phyloP scores from a whole-genome alignment of 2,888 invertebrate genomes.

The Perizoma affinitatum region DNA sequence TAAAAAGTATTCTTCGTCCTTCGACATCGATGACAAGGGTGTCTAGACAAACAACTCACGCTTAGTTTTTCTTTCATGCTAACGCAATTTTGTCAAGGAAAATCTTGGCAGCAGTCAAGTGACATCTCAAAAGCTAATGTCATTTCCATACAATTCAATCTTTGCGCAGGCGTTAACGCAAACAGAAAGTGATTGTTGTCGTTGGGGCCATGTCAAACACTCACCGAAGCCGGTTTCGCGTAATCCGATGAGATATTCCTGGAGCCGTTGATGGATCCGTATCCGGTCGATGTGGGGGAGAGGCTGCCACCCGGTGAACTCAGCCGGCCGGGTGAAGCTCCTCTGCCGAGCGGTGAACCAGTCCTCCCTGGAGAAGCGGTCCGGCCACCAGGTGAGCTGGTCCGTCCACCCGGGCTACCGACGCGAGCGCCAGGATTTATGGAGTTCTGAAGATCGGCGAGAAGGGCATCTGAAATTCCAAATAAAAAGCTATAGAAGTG shows the following conservation, averaged over 20 bases:
- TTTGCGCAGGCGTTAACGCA: too few relatives aligned
- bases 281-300: slow-evolving; percentile 85
- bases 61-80: too few relatives aligned
- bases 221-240: slow-evolving; percentile 86
- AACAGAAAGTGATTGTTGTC: too few relatives aligned
- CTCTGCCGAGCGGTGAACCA: slow-evolving; percentile 56
- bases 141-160: too few relatives aligned
- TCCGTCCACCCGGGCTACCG: slow-evolving; percentile 67
- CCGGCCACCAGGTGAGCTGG: slow-evolving; percentile 79
- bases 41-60: too few relatives aligned
- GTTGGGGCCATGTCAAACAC: slow-evolving; percentile 39
- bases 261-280: slow-evolving; percentile 91
- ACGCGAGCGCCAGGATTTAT: slow-evolving; percentile 87
- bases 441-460: slow-evolving; percentile 98
- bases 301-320: slow-evolving; percentile 78
- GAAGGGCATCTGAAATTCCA: slow-evolving; percentile 92
- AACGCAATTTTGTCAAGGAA: too few relatives aligned
- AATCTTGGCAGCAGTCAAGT: too few relatives aligned
- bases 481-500: too few relatives aligned
- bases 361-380: slow-evolving; percentile 38
- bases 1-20: too few relatives aligned
- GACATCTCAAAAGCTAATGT: too few relatives aligned
- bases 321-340: slow-evolving; percentile 81
- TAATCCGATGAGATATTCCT: slow-evolving; percentile 79
- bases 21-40: too few relatives aligned